phyloP scores from a whole-genome alignment of 2,113 vertebrate genomes.

The Cephalopterus ornatus region DNA sequence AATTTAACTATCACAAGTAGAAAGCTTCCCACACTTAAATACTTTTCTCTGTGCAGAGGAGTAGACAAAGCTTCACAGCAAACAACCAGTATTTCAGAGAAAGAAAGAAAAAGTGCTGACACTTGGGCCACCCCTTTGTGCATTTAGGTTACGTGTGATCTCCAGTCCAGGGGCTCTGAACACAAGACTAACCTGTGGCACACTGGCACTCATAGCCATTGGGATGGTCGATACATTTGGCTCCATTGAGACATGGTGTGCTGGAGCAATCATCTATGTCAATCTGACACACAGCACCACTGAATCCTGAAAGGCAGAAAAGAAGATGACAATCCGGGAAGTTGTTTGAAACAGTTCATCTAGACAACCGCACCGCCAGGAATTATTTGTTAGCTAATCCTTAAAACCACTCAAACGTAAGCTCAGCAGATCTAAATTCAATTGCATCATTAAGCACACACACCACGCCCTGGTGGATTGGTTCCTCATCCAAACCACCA shows the following conservation, averaged over 20 bases:
- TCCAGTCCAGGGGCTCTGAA: neutral
- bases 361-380: neutral
- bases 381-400: neutral
- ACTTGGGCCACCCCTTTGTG: neutral
- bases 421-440: neutral
- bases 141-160: fast-evolving
- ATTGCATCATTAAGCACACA: neutral
- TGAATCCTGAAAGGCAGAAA: constrained; percentile 80
- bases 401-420: neutral
- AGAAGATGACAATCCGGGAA: neutral
- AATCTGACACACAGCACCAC: constrained; percentile 89
- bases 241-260: constrained; percentile 91
- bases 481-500: neutral
- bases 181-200: constrained; percentile 82
- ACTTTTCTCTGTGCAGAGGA: neutral
- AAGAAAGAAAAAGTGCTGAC: neutral
- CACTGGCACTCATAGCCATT: constrained; percentile 95
- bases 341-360: neutral
- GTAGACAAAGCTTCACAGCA: neutral
- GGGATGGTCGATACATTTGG: constrained; percentile 91
- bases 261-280: constrained; percentile 95
- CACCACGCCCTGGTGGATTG: neutral
- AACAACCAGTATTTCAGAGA: neutral
- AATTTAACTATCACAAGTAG: neutral
- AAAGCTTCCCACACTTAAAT: neutral